Percentiles rank a stretch among this genome's conserved stretches.
phyloP scores from a whole-genome alignment of 1,140 invertebrate genomes.

The Lordiphosa stackelbergi region DNA sequence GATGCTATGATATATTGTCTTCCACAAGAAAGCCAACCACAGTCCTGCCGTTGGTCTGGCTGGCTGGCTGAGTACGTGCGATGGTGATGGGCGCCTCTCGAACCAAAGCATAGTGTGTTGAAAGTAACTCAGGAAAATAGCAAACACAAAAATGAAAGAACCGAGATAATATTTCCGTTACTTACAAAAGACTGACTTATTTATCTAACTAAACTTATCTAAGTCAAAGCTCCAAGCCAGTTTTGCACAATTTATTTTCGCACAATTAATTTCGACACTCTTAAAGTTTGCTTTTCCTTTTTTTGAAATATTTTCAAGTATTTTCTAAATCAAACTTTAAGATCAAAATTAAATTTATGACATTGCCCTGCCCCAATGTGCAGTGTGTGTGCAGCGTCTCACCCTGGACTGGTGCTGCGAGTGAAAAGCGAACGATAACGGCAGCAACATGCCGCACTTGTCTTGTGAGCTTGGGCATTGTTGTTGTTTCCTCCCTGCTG shows the following conservation, averaged over 20 bases:
- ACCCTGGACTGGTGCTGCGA: conserved; percentile 29
- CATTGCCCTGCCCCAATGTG: conserved; percentile 15
- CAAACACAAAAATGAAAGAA: too few relatives aligned
- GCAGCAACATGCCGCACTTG: conserved; percentile 72
- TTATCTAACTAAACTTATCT: too few relatives aligned
- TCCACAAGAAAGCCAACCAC: conserved; percentile 70
- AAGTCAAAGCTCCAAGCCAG: too few relatives aligned
- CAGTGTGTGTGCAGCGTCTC: neutral
- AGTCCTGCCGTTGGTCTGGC: conserved; percentile 20
- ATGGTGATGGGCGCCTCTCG: conserved; percentile 10
- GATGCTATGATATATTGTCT: conserved; percentile 75
- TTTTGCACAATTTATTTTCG: too few relatives aligned
- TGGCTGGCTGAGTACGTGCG: conserved; percentile 6
- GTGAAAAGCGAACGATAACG: conserved; percentile 72
- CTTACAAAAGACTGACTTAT: too few relatives aligned
- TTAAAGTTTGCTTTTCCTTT: too few relatives aligned
- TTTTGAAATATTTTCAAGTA: too few relatives aligned
- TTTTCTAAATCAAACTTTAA: neutral
- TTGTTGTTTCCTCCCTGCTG: conserved; percentile 41
- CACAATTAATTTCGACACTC: too few relatives aligned
- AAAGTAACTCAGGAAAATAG: neutral
- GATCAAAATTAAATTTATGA: neutral
- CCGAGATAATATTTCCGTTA: neutral
- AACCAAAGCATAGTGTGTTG: conserved; percentile 13
- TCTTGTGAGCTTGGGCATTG: conserved; percentile 64